phyloP scores from a whole-genome alignment of 1,140 invertebrate genomes.

The Parasteatoda tepidariorum region DNA sequence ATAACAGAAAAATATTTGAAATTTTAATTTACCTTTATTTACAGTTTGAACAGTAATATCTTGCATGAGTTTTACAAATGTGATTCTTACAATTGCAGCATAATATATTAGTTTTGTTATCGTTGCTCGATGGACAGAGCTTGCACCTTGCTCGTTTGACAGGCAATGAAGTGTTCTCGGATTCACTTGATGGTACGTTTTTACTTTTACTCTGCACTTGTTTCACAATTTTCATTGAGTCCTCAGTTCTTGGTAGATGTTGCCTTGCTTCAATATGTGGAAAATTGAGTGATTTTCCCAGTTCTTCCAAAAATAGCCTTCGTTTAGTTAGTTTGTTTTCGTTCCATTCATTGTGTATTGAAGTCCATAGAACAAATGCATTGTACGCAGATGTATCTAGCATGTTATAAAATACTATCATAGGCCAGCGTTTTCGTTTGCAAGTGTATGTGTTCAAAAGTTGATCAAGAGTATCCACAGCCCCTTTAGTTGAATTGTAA shows the following conservation, averaged over 20 bases:
- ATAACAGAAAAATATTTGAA: too few relatives aligned
- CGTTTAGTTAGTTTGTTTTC: slow-evolving; percentile 7
- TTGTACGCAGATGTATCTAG: too few relatives aligned
- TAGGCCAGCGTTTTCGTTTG: too few relatives aligned
- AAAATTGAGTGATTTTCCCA: slow-evolving; percentile 5
- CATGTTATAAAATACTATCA: too few relatives aligned
- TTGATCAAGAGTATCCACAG: too few relatives aligned
- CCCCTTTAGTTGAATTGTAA: too few relatives aligned
- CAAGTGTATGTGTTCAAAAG: too few relatives aligned
- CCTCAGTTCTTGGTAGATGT: neutral
- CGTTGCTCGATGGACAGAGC: neutral
- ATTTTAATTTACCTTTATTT: neutral
- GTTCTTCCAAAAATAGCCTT: slow-evolving; percentile 9
- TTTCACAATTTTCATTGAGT: neutral
- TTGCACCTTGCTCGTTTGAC: neutral
- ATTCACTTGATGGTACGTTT: neutral
- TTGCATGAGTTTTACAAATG: neutral
- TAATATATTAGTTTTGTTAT: too few relatives aligned
- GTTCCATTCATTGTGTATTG: too few relatives aligned
- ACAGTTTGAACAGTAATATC: too few relatives aligned
- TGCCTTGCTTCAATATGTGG: slow-evolving; percentile 1
- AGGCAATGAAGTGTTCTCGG: neutral
- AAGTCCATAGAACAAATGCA: too few relatives aligned
- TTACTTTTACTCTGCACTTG: neutral
- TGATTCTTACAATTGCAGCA: neutral